Percentiles rank a stretch among this genome's conserved stretches.
Evolutionary conservation across 2,797 vertebrate species (phyloP).

Genomic region (Kryptolebias ocellatus): DNA sequence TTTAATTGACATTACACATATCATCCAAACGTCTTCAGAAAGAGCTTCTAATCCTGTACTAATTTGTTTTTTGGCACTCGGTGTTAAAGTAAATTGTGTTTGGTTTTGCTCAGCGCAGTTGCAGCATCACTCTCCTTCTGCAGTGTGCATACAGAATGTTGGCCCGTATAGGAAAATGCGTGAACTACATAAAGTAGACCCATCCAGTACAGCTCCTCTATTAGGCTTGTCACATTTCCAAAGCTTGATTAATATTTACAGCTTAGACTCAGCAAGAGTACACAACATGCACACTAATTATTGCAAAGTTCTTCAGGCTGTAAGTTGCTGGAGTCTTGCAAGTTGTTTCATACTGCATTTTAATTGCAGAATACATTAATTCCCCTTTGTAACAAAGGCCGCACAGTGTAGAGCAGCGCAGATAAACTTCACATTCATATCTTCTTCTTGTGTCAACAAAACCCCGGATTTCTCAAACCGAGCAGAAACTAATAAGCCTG

Average conservation of each 20-base stretch:
- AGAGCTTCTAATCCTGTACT: conserved; percentile 9
- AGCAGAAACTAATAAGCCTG: conserved; percentile 34
- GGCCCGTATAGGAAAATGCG: conserved; percentile 49
- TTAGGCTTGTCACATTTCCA: conserved; percentile 70
- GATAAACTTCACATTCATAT: conserved; percentile 27
- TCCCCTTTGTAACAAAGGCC: conserved; percentile 48
- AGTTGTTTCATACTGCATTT: conserved; percentile 71
- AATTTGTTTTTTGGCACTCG: conserved; percentile 35
- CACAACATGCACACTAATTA: conserved; percentile 81
- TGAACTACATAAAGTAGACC: conserved; percentile 56
- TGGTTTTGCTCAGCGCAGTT: conserved; percentile 33
- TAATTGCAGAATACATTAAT: conserved; percentile 79
- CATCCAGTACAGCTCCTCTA: conserved; percentile 52
- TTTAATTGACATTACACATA: neutral
- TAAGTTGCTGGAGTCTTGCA: conserved; percentile 63
- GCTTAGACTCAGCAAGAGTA: conserved; percentile 70
- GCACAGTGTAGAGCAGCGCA: conserved; percentile 26
- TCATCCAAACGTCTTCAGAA: conserved; percentile 2
- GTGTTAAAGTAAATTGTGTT: conserved; percentile 37
- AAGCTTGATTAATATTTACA: conserved; percentile 83
- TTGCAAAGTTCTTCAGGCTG: conserved; percentile 73
- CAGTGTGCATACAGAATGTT: conserved; percentile 48
- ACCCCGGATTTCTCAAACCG: conserved; percentile 11
- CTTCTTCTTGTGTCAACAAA: conserved; percentile 41
- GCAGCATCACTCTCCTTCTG: conserved; percentile 39